A percentile compares a stretch with the other conserved stretches of the same genome.
Evolutionary conservation across 53 echinoderm and acorn worm species (phyloP).

Genomic region (Hippasteria phrygiana): DNA sequence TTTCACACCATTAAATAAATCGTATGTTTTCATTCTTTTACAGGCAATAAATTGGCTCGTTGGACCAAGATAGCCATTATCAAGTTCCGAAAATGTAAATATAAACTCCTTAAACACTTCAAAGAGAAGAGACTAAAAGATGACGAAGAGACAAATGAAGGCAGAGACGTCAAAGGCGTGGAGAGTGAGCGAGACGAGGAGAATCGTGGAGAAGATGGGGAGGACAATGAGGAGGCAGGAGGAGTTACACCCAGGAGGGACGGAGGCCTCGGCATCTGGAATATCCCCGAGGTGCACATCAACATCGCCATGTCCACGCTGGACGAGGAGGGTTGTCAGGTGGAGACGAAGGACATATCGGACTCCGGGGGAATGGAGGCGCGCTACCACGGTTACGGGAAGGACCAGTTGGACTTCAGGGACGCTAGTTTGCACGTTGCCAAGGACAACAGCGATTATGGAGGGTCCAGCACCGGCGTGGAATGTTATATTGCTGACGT

Average conservation of each 20-base stretch:
- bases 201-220: neutral
- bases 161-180: no score
- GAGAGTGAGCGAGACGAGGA: neutral
- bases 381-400: neutral
- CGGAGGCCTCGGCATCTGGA: neutral
- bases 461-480: constrained; percentile 49
- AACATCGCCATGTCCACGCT: constrained; percentile 55
- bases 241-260: neutral
- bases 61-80: constrained; percentile 55
- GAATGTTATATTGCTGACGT: neutral
- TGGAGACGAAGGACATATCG: constrained; percentile 14
- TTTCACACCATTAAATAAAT: no score
- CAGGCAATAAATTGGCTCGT: constrained; percentile 56
- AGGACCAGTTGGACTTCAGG: neutral
- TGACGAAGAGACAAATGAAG: neutral
- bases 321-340: constrained; percentile 25
- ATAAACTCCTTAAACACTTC: neutral
- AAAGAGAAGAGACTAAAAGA: neutral
- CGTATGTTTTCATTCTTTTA: neutral
- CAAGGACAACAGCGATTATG: constrained; percentile 41
- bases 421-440: neutral
- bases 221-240: neutral
- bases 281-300: constrained; percentile 46
- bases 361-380: neutral
- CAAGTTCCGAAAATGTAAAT: constrained; percentile 47